Percentiles rank a stretch among this genome's conserved stretches.
Evolutionary conservation across 2,797 vertebrate genomes (phyloP).

Genomic region (Neosilurus hyrtlii): DNA sequence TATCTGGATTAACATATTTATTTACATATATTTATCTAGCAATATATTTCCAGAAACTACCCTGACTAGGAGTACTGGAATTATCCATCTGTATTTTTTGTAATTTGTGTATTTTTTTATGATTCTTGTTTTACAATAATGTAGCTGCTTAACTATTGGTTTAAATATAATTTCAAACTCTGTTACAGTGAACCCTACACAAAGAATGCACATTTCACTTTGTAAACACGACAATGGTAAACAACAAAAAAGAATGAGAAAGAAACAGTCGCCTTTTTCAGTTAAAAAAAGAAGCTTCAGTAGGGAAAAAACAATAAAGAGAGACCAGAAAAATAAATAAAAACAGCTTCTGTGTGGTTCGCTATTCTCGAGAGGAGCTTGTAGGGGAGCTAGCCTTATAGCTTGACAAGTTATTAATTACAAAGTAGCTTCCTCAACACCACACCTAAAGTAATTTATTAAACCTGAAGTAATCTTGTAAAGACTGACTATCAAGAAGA

Average conservation of each 20-base stretch:
- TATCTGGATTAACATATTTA: not conserved
- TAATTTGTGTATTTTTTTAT: not conserved
- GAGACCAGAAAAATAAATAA: too few relatives aligned
- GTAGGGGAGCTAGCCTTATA: not conserved
- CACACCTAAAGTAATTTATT: not conserved
- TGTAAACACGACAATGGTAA: not conserved
- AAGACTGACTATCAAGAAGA: not conserved
- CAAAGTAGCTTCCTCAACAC: not conserved
- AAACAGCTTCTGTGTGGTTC: not conserved
- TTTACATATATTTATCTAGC: not conserved
- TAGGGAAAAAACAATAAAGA: too few relatives aligned
- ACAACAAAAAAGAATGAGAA: not conserved
- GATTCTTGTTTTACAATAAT: not conserved
- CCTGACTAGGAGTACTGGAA: not conserved
- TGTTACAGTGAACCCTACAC: not conserved
- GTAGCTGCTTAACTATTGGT: not conserved
- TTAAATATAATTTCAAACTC: not conserved
- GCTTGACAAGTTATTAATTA: not conserved
- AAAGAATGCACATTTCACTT: not conserved
- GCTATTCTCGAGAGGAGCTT: not conserved
- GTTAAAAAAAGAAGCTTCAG: not conserved
- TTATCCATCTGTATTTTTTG: not conserved
- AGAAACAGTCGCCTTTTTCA: not conserved
- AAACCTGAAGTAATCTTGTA: not conserved
- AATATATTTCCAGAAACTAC: not conserved